These are phyloP conservation scores for Tetragnatha montana DNA, from an alignment of 2,888 invertebrate species.

Conservation along the genomic window DNA sequence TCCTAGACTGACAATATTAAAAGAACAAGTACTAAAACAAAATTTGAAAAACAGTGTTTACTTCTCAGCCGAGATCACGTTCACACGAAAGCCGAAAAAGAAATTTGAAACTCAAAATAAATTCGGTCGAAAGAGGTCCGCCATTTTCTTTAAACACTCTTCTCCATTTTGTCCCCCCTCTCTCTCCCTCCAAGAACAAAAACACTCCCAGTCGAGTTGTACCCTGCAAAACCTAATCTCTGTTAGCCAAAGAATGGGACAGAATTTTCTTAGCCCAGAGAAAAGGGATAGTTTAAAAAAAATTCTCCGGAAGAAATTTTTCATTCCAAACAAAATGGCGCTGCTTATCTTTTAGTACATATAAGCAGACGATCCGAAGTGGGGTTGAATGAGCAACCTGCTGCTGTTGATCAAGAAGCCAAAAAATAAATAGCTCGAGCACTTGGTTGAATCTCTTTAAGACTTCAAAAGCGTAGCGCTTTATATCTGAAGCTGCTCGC, in stretches of 20 bases:
- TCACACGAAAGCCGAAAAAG: neutral
- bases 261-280: constrained; percentile 5
- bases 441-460: neutral
- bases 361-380: neutral
- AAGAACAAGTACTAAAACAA: neutral
- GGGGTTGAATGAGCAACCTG: neutral
- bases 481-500: neutral
- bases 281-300: neutral
- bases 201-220: constrained; percentile 7
- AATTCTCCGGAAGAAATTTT: constrained; percentile 11
- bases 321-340: constrained; percentile 38
- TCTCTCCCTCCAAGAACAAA: constrained; percentile 12
- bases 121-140: neutral
- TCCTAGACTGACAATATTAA: neutral
- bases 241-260: constrained; percentile 19
- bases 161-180: neutral
- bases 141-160: neutral
- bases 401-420: constrained; percentile 36
- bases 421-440: constrained; percentile 32
- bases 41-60: neutral
- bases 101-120: neutral
- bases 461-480: neutral
- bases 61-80: neutral
- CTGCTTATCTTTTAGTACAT: constrained; percentile 27
- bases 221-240: constrained; percentile 6